These are phyloP conservation scores for Apeltes quadracus DNA, from an alignment of 2,113 vertebrate genomes.

Conservation along the genomic window DNA sequence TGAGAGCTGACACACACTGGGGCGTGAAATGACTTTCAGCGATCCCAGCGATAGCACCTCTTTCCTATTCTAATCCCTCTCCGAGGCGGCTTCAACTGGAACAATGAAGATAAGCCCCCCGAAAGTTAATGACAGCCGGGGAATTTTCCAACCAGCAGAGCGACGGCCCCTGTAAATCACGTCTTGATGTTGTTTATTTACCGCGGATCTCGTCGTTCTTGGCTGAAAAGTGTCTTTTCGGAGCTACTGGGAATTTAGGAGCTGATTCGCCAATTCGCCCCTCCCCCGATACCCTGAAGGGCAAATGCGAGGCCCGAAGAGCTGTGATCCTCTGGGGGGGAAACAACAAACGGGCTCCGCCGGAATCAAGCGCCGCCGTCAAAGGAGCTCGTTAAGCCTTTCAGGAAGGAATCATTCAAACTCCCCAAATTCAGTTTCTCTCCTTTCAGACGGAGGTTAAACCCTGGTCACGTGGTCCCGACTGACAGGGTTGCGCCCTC, in stretches of 20 bases:
- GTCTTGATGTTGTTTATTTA: conserved; percentile 43
- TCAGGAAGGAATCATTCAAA: conserved; percentile 30
- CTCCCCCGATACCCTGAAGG: conserved; percentile 43
- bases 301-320: conserved; percentile 34
- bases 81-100: conserved; percentile 42
- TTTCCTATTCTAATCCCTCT: conserved; percentile 63
- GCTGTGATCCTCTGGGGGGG: conserved; percentile 35
- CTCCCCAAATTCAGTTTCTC: background rate
- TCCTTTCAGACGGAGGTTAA: conserved; percentile 16
- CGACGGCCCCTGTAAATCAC: conserved; percentile 23
- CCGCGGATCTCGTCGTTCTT: conserved; percentile 19
- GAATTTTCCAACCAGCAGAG: conserved; percentile 27
- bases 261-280: conserved; percentile 47
- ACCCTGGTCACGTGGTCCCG: conserved; percentile 13
- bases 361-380: conserved; percentile 26
- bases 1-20: conserved; percentile 70
- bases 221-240: conserved; percentile 42
- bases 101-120: conserved; percentile 55
- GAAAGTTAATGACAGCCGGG: conserved; percentile 51
- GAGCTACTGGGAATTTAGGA: conserved; percentile 31
- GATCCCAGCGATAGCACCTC: conserved; percentile 68
- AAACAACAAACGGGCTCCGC: conserved; percentile 18
- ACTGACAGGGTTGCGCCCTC: conserved; percentile 20
- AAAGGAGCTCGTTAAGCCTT: conserved; percentile 44
- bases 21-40: conserved; percentile 75